Conservation (phyloP, 1,140 invertebrate species). For the Belonocnema kinseyi region DNA sequence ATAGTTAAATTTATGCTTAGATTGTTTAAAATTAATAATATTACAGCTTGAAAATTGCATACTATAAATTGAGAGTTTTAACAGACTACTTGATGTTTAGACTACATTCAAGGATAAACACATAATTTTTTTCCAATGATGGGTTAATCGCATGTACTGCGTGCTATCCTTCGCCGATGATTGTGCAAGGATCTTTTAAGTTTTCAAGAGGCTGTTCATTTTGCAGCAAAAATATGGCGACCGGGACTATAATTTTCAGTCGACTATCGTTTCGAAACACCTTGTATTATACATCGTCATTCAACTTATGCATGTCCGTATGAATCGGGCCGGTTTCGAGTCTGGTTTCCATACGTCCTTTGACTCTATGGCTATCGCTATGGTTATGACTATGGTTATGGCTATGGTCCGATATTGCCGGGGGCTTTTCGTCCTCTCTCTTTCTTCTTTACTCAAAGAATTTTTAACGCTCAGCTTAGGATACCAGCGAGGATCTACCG, state of each 20-base stretch:
- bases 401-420: conserved; percentile 1
- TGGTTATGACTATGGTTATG: background rate
- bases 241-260: conserved; percentile 20
- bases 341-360: conserved; percentile 25
- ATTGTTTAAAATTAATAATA: too few relatives aligned
- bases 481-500: conserved; percentile 18
- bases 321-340: conserved; percentile 6
- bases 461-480: conserved; percentile 15
- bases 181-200: background rate
- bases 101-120: too few relatives aligned
- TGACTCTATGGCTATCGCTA: background rate
- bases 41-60: too few relatives aligned
- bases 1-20: too few relatives aligned
- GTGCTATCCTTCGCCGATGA: background rate
- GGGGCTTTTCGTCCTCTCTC: conserved; percentile 17
- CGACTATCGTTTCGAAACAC: conserved; percentile 15
- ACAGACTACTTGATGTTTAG: too few relatives aligned
- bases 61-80: too few relatives aligned
- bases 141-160: too few relatives aligned
- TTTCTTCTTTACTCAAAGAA: background rate
- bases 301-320: conserved; percentile 8
- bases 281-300: background rate
- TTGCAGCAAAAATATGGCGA: conserved; percentile 5
- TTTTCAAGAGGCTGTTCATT: background rate
- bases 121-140: too few relatives aligned